These are phyloP conservation scores for Nasonovia ribisnigri DNA, from an alignment of 2,888 invertebrate species.

Conservation along the genomic window DNA sequence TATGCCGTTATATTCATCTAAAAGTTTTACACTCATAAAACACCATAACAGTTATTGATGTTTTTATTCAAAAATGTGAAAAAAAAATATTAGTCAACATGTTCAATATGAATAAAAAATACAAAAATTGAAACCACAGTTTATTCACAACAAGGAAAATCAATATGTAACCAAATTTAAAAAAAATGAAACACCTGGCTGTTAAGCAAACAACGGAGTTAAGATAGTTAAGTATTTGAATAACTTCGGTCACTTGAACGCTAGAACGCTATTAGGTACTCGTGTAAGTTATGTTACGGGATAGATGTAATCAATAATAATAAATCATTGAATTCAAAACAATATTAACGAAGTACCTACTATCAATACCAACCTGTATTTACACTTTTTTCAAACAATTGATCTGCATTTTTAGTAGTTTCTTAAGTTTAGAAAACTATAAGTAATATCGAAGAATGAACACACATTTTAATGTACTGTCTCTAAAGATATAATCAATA, in stretches of 20 bases:
- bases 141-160: no score
- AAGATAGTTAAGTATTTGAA: background rate
- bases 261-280: background rate
- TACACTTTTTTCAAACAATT: background rate
- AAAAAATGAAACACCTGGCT: background rate
- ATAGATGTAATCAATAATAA: background rate
- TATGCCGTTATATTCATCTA: background rate
- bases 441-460: background rate
- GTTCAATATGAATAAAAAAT: no score
- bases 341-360: background rate
- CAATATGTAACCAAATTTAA: no score
- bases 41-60: background rate
- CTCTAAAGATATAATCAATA: background rate
- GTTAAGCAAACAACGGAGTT: background rate
- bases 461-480: background rate
- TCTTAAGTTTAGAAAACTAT: background rate
- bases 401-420: background rate
- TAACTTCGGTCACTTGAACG: background rate
- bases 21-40: background rate
- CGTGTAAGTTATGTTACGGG: background rate
- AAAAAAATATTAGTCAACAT: background rate
- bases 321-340: background rate
- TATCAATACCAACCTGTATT: background rate
- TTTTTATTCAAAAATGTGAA: background rate
- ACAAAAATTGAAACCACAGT: no score